A percentile compares a stretch with the other conserved stretches of the same genome.
Conservation (phyloP, 2,797 vertebrate genomes). For the Gila robusta region DNA sequence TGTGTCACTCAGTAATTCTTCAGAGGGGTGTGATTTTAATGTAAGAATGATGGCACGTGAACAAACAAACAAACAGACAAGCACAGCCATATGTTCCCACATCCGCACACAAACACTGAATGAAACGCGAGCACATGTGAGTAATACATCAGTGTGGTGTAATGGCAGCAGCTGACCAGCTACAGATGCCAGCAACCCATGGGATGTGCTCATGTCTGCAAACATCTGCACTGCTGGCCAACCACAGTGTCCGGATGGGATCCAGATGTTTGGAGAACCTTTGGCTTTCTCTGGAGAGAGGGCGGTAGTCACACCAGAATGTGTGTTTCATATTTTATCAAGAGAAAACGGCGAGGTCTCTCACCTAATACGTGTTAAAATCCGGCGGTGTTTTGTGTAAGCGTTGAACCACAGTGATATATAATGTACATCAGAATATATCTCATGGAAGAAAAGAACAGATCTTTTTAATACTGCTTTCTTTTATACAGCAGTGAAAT, state of each 20-base stretch:
- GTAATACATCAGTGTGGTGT: slow-evolving; percentile 45
- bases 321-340: slow-evolving; percentile 22
- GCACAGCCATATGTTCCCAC: slow-evolving; percentile 26
- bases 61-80: slow-evolving; percentile 44
- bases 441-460: neutral
- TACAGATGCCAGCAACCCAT: slow-evolving; percentile 48
- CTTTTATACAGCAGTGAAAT: neutral
- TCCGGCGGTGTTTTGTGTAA: neutral
- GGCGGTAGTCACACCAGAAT: slow-evolving; percentile 42
- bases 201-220: slow-evolving; percentile 55
- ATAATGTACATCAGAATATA: neutral
- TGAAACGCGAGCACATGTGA: slow-evolving; percentile 10
- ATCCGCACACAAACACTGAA: slow-evolving; percentile 30
- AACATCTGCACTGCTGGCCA: slow-evolving; percentile 65
- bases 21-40: neutral
- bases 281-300: slow-evolving; percentile 65
- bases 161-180: slow-evolving; percentile 54
- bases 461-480: neutral
- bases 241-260: slow-evolving; percentile 65
- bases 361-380: neutral
- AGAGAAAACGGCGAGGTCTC: neutral
- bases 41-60: slow-evolving; percentile 1
- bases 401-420: neutral
- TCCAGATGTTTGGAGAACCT: slow-evolving; percentile 72
- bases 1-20: slow-evolving; percentile 4